Evolutionary conservation across 2,888 invertebrate genomes (phyloP).

Genomic region (Pandemis heparana): DNA sequence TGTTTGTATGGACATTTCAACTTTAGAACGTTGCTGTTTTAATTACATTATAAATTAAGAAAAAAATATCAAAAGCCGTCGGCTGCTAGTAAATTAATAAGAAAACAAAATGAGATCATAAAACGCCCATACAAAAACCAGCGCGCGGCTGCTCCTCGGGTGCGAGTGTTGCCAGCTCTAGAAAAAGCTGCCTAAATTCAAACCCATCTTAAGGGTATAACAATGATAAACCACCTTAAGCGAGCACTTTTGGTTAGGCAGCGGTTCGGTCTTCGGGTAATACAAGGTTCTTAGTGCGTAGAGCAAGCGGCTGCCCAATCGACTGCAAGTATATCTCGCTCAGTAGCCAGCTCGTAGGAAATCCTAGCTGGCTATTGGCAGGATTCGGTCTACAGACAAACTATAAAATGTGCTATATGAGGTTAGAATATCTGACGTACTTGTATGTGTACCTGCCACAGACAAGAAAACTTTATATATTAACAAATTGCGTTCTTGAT

Average conservation of each 20-base stretch:
- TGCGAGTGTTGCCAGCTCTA: too few relatives aligned
- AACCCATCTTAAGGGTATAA: not conserved
- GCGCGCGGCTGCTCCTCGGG: constrained; percentile 46
- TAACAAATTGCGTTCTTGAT: too few relatives aligned
- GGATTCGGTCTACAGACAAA: too few relatives aligned
- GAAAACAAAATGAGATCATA: constrained; percentile 72
- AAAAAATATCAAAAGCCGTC: constrained; percentile 45
- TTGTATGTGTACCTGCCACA: not conserved
- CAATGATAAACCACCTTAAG: not conserved
- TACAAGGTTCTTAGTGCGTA: not conserved
- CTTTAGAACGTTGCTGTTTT: constrained; percentile 59
- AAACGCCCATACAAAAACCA: constrained; percentile 76
- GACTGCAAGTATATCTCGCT: constrained; percentile 12
- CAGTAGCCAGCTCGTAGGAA: not conserved
- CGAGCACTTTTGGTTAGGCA: not conserved
- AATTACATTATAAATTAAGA: constrained; percentile 63
- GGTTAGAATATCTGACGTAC: not conserved
- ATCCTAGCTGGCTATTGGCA: not conserved
- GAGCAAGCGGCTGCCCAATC: constrained; percentile 2
- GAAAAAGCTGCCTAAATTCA: not conserved
- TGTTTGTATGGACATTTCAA: constrained; percentile 72
- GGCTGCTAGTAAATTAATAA: constrained; percentile 50
- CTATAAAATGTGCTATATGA: not conserved
- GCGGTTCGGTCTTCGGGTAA: not conserved
- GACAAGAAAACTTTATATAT: too few relatives aligned